phyloP scores from a whole-genome alignment of 2,888 invertebrate genomes.

The Anoplius nigerrimus region DNA sequence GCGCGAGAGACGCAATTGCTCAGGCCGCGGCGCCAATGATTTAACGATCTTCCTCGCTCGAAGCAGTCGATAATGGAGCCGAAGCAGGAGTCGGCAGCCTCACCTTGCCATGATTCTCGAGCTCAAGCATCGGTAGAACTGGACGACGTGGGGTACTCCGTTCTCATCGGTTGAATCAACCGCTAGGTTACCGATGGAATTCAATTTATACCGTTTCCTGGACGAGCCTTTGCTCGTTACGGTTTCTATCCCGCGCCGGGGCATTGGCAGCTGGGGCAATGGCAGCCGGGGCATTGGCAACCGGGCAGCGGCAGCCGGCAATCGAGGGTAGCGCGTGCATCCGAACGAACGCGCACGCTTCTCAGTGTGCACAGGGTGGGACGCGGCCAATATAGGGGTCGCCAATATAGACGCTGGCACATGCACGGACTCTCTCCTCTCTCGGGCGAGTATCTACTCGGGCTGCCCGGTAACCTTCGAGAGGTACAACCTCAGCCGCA shows the following conservation, averaged over 20 bases:
- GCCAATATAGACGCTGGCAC: too few species aligned
- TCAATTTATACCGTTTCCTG: constrained; percentile 62
- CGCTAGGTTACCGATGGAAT: constrained; percentile 58
- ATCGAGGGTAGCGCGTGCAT: background rate
- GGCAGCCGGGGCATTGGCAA: background rate
- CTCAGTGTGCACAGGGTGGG: too few species aligned
- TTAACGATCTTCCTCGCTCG: constrained; percentile 50
- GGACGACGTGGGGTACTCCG: constrained; percentile 20
- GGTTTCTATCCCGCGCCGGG: constrained; percentile 21
- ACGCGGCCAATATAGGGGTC: too few species aligned
- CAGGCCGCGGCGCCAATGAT: constrained; percentile 47
- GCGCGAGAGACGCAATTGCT: constrained; percentile 46
- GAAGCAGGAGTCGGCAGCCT: background rate
- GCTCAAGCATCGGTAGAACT: background rate
- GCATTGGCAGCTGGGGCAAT: background rate
- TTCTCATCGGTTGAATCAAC: constrained; percentile 61
- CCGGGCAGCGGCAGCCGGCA: constrained; percentile 3
- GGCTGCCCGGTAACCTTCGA: constrained; percentile 30
- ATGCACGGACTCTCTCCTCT: constrained; percentile 26
- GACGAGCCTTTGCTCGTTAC: constrained; percentile 55
- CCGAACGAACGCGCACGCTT: constrained; percentile 5
- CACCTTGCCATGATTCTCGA: constrained; percentile 1
- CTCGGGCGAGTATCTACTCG: constrained; percentile 52
- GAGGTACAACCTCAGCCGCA: background rate
- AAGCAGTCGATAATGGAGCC: constrained; percentile 48